These are phyloP conservation scores for Synanthedon vespiformis DNA, from an alignment of 2,888 invertebrate species.

Conservation along the genomic window DNA sequence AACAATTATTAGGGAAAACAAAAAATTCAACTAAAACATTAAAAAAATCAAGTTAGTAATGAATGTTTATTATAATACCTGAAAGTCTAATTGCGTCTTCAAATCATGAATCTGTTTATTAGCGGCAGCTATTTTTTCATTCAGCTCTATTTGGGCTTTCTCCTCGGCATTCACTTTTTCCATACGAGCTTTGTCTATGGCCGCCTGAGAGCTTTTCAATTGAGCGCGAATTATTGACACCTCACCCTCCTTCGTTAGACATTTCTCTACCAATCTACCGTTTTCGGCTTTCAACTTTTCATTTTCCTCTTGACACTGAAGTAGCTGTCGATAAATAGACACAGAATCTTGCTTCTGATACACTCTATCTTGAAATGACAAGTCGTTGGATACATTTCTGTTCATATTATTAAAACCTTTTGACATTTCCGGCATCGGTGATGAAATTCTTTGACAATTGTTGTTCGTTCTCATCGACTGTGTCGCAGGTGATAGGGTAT, in stretches of 20 bases:
- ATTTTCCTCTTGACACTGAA: slow-evolving; percentile 52
- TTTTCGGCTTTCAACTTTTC: slow-evolving; percentile 52
- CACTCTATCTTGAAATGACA: slow-evolving; percentile 41
- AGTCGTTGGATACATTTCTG: slow-evolving; percentile 28
- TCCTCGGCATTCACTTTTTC: slow-evolving; percentile 56
- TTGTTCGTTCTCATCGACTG: slow-evolving; percentile 41
- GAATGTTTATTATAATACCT: slow-evolving; percentile 31
- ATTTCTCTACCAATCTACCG: slow-evolving; percentile 56
- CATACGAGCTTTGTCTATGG: slow-evolving; percentile 50
- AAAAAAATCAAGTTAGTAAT: no score
- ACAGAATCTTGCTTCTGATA: slow-evolving; percentile 38
- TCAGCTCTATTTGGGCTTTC: slow-evolving; percentile 62
- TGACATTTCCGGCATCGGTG: slow-evolving; percentile 49
- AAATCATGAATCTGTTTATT: slow-evolving; percentile 54
- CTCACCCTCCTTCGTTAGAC: slow-evolving; percentile 70
- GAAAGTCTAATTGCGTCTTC: slow-evolving; percentile 68
- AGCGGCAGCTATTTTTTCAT: slow-evolving; percentile 45
- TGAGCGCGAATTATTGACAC: slow-evolving; percentile 67
- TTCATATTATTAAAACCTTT: slow-evolving; percentile 17
- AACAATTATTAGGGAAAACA: no score
- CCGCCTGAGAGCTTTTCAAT: slow-evolving; percentile 53
- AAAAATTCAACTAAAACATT: no score
- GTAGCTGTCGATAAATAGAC: slow-evolving; percentile 37
- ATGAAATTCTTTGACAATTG: slow-evolving; percentile 46
- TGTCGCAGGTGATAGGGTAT: slow-evolving; percentile 17